Conservation (phyloP, 2,888 invertebrate species). For the Drosophila putrida region DNA sequence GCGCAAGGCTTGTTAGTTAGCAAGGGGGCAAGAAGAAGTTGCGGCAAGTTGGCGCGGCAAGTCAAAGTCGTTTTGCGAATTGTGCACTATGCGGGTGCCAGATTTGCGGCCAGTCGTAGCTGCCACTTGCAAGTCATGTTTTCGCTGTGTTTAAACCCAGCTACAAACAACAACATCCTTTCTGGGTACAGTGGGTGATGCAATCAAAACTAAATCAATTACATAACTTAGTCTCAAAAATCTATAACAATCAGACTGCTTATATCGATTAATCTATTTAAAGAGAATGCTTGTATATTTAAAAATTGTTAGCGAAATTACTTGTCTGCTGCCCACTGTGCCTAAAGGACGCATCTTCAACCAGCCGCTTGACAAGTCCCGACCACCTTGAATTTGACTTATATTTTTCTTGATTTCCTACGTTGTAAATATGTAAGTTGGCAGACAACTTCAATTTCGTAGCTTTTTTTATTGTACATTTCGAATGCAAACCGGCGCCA, state of each 20-base stretch:
- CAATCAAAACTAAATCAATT: background rate
- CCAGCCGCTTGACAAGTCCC: slow-evolving; percentile 52
- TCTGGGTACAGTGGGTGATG: slow-evolving; percentile 31
- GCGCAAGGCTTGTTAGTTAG: slow-evolving; percentile 10
- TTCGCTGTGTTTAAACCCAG: slow-evolving; percentile 57
- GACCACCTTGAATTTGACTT: slow-evolving; percentile 73
- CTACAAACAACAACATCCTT: slow-evolving; percentile 37
- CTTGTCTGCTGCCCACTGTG: slow-evolving; percentile 5
- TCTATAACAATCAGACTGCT: too few species aligned
- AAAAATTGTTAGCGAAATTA: background rate
- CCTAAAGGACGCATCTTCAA: background rate
- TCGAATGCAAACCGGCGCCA: slow-evolving; percentile 20
- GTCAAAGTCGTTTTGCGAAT: slow-evolving; percentile 49
- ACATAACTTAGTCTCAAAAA: background rate
- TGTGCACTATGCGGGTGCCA: slow-evolving; percentile 73
- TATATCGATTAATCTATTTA: too few species aligned
- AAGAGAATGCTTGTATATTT: background rate
- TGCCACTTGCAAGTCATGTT: slow-evolving; percentile 73
- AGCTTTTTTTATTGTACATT: slow-evolving; percentile 41
- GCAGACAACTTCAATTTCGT: slow-evolving; percentile 39
- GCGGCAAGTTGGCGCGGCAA: background rate
- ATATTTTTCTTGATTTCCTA: slow-evolving; percentile 48
- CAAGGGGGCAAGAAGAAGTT: background rate
- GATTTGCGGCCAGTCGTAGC: slow-evolving; percentile 32
- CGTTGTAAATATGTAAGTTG: slow-evolving; percentile 61